phyloP scores from a whole-genome alignment of 2,888 invertebrate genomes.

The Epinotia demarniana region DNA sequence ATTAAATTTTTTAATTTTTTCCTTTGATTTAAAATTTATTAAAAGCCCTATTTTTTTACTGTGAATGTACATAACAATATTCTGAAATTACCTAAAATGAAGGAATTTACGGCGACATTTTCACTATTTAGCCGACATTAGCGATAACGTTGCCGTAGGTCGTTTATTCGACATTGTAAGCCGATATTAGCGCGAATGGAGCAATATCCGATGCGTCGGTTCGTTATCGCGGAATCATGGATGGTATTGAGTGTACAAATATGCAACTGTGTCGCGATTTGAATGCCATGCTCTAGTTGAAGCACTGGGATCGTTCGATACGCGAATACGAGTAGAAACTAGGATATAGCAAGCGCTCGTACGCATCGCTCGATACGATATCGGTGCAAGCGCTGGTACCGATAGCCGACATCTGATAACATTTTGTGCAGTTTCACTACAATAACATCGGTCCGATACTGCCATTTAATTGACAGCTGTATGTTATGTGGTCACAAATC shows the following conservation, averaged over 20 bases:
- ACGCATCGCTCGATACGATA: too few species aligned
- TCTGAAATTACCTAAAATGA: not conserved
- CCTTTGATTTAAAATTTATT: too few species aligned
- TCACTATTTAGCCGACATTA: slow-evolving; percentile 14
- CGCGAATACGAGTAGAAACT: not conserved
- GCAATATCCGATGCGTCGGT: slow-evolving; percentile 19
- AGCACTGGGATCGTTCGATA: not conserved
- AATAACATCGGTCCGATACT: too few species aligned
- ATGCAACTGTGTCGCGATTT: slow-evolving; percentile 35
- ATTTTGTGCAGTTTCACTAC: too few species aligned
- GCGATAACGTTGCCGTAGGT: slow-evolving; percentile 9
- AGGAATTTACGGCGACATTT: slow-evolving; percentile 1
- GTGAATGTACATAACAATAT: not conserved
- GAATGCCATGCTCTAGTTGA: slow-evolving; percentile 29
- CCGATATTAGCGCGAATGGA: slow-evolving; percentile 6
- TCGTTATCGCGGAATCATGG: slow-evolving; percentile 12
- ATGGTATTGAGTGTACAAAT: slow-evolving; percentile 25
- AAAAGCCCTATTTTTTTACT: too few species aligned
- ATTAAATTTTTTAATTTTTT: too few species aligned
- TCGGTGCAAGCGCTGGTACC: too few species aligned
- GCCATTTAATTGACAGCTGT: too few species aligned
- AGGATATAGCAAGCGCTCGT: not conserved
- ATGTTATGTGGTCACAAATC: too few species aligned
- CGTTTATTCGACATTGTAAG: slow-evolving; percentile 19
- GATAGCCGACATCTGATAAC: too few species aligned